Base-by-base conservation (phyloP, 2,113 vertebrate genomes). In the Cyanistes caeruleus region DNA sequence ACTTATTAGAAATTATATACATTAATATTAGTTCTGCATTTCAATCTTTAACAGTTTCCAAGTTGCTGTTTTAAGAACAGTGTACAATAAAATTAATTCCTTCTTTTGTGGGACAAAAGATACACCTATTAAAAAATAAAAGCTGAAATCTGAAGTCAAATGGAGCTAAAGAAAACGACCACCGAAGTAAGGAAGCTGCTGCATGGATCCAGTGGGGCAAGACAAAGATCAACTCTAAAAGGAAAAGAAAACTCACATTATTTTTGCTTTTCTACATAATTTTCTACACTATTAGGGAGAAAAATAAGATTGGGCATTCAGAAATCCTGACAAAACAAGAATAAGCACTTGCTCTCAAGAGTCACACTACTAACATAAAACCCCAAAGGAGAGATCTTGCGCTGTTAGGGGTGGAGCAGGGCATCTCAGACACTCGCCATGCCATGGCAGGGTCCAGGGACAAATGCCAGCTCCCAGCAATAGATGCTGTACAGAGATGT, bases 111-210 rank as follows among this genome's bases (percentile, higher is more conserved):
- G 37, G 53, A 60, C 13, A 60, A 39, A 70, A 44, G 23, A 84
- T 5, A 31, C 3, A 52, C 3, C 16, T 52, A n/a, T 21, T 15
- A 22, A 30, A 37, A 51, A 27, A 56, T 15, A 68, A 69, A 79
- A 46, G 14, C n/a, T 62, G 11, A 58, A 73, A n/a, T 13, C 37
- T 58, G 23, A 89, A 77, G 15, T 69, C 31, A 87, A 82, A 76
- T 3, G 20, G 41, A 80, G 28, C 22, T 92, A 77, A 84, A 93
- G 86, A 89, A 97, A 95, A 96, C 81, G 89, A 79, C 56, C 80
- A 84, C 48, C 80, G 59, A 93, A 89, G 39, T 20, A 81, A 80
- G 35, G 60, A 80, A 88, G 39, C 75, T 88, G 24, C 58, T 68
- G 27, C 37, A 59, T 31, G 5, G 39, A 92, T 21, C 55, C 55